These are phyloP conservation scores for Temnothorax rugatulus DNA, from an alignment of 2,888 invertebrate species.

Conservation along the genomic window DNA sequence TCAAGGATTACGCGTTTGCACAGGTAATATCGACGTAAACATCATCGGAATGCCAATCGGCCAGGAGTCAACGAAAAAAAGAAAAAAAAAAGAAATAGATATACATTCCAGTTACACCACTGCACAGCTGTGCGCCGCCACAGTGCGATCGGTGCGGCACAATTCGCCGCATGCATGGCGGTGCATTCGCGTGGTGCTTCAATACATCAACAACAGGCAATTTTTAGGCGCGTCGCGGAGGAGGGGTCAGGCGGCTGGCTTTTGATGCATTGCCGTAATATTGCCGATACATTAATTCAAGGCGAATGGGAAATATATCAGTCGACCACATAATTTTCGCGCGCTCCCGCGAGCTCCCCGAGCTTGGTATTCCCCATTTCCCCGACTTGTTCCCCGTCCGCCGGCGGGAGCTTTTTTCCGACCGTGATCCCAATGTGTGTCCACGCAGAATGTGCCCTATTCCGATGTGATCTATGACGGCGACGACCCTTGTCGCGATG, in stretches of 20 bases:
- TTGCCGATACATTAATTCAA: constrained; percentile 83
- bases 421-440: constrained; percentile 64
- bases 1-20: constrained; percentile 19
- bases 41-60: constrained; percentile 2
- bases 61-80: not conserved
- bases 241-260: constrained; percentile 64
- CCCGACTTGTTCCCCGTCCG: constrained; percentile 71
- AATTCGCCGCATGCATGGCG: constrained; percentile 58
- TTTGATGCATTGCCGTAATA: constrained; percentile 83
- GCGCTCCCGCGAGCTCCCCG: constrained; percentile 45
- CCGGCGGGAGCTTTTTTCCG: constrained; percentile 68
- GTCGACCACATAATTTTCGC: constrained; percentile 80
- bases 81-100: constrained; percentile 52
- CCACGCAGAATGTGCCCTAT: constrained; percentile 41
- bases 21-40: constrained; percentile 23
- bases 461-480: constrained; percentile 43
- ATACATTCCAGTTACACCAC: constrained; percentile 36
- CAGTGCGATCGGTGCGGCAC: constrained; percentile 60
- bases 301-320: constrained; percentile 81
- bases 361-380: constrained; percentile 41
- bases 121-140: constrained; percentile 52
- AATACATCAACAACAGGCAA: constrained; percentile 80
- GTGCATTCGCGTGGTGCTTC: constrained; percentile 58
- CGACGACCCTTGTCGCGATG: constrained; percentile 31
- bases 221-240: constrained; percentile 75